Conservation (phyloP, 2,113 vertebrate genomes). For the Gnathonemus longibarbis region DNA sequence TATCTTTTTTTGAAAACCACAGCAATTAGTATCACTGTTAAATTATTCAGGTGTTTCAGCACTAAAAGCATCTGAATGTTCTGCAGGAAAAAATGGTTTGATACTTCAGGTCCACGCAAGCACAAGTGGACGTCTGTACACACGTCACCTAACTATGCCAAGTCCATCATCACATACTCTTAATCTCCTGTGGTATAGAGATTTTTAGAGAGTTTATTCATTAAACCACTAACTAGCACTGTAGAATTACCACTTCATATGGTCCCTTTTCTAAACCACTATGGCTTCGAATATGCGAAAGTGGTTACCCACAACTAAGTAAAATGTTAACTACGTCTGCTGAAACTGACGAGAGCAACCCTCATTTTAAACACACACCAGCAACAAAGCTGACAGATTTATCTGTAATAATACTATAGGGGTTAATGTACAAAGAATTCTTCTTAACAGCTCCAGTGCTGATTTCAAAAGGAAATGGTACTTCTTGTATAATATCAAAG, state of each 20-base stretch:
- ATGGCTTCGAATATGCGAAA: not conserved
- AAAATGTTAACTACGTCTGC: not conserved
- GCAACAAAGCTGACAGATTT: not conserved
- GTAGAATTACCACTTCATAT: not conserved
- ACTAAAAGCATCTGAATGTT: constrained; percentile 77
- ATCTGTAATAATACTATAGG: too few relatives aligned
- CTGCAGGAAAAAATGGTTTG: constrained; percentile 52
- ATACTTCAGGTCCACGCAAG: constrained; percentile 38
- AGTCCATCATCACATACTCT: not conserved
- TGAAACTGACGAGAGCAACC: not conserved
- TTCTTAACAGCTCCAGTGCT: not conserved
- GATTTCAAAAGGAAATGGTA: not conserved
- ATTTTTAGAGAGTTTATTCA: not conserved
- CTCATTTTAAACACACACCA: not conserved
- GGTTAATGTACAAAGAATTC: not conserved
- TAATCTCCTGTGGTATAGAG: not conserved
- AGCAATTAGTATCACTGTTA: constrained; percentile 73
- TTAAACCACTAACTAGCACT: not conserved
- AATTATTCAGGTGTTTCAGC: constrained; percentile 83
- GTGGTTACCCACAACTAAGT: not conserved
- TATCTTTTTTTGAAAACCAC: constrained; percentile 53
- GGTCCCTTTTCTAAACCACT: not conserved
- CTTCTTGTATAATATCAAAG: not conserved
- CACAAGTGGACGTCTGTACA: constrained; percentile 16
- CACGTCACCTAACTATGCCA: not conserved